These are phyloP conservation scores for Leucoraja ocellata DNA, from an alignment of 2,797 vertebrate genomes.

Conservation along the genomic window DNA sequence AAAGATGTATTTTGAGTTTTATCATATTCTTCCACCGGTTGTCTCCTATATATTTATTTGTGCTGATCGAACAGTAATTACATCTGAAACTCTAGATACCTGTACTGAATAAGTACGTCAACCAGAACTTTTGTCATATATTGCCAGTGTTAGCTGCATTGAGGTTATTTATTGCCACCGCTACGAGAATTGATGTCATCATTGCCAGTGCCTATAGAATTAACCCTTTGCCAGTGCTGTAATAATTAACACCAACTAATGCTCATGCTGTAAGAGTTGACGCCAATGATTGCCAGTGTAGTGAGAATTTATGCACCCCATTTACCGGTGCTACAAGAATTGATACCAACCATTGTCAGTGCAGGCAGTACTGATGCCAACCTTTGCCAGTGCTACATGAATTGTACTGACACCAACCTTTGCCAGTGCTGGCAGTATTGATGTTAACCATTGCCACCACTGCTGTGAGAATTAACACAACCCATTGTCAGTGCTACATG, in stretches of 20 bases:
- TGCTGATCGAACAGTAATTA: too few relatives aligned
- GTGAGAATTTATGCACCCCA: not conserved
- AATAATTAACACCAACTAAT: not conserved
- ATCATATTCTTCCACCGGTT: too few relatives aligned
- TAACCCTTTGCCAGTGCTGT: not conserved
- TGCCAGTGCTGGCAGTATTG: not conserved
- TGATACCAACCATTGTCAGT: not conserved
- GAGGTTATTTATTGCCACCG: not conserved
- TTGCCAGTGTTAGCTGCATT: not conserved
- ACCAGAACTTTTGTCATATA: not conserved
- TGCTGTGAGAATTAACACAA: too few relatives aligned
- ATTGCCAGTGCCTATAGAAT: not conserved
- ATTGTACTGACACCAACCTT: not conserved
- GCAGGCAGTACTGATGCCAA: not conserved
- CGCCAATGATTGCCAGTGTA: not conserved
- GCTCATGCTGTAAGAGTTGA: not conserved
- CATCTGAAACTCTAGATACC: too few relatives aligned
- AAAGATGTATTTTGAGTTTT: too few relatives aligned
- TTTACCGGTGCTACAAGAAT: too few relatives aligned
- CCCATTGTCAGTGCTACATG: too few relatives aligned
- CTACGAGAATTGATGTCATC: not conserved
- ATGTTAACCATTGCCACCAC: too few relatives aligned
- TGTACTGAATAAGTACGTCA: too few relatives aligned
- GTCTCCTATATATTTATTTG: too few relatives aligned
- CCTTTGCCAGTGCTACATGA: not conserved